Evolutionary conservation across 2,888 invertebrate genomes (phyloP).

Genomic region (Sylvicola fuscatus): DNA sequence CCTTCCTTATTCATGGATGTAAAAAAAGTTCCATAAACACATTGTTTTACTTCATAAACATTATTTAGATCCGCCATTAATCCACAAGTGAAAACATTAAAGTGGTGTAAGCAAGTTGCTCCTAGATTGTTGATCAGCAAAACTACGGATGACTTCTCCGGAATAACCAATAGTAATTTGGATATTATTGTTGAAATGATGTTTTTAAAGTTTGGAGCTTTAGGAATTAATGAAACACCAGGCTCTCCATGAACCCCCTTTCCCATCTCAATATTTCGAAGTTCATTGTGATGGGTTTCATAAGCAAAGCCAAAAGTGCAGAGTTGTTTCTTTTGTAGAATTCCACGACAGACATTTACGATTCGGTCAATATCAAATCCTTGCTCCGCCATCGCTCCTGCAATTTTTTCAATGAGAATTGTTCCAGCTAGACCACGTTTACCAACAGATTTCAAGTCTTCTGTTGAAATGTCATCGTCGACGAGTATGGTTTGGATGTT

Average conservation of each 20-base stretch:
- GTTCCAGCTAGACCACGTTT: constrained; percentile 39
- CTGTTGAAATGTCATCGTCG: constrained; percentile 45
- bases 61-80: constrained; percentile 9
- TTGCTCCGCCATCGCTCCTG: constrained; percentile 50
- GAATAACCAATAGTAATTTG: constrained; percentile 15
- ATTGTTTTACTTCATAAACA: constrained; percentile 4
- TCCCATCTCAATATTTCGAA: constrained; percentile 40
- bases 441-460: constrained; percentile 33
- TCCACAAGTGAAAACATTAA: constrained; percentile 24
- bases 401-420: constrained; percentile 37
- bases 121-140: constrained; percentile 64
- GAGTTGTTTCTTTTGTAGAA: constrained; percentile 15
- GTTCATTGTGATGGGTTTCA: background rate
- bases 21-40: constrained; percentile 30
- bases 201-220: constrained; percentile 27
- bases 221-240: constrained; percentile 27
- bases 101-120: constrained; percentile 29
- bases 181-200: constrained; percentile 28
- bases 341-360: constrained; percentile 24
- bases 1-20: constrained; percentile 64
- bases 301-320: constrained; percentile 24
- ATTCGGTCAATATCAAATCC: constrained; percentile 37
- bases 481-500: constrained; percentile 37
- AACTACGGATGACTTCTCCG: constrained; percentile 26
- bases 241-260: constrained; percentile 35